Evolutionary conservation across 2,113 vertebrate genomes (phyloP).

Genomic region (Erpornis zantholeuca): DNA sequence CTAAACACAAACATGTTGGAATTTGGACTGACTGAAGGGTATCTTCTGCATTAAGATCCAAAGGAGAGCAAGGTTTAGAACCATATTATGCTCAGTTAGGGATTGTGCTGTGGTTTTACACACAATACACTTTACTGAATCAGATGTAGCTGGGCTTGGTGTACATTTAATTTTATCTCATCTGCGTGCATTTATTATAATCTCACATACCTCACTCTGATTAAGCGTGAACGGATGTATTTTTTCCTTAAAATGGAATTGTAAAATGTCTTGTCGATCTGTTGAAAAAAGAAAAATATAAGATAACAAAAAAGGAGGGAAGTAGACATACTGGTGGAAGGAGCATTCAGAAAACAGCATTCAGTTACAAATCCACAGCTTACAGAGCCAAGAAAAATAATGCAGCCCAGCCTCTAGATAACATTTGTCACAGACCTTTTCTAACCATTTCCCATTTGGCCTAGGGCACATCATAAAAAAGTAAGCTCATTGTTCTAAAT

Average conservation of each 20-base stretch:
- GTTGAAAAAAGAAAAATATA: conserved; percentile 64
- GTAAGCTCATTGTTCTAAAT: not conserved
- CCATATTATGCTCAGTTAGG: not conserved
- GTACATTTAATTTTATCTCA: not conserved
- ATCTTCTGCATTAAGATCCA: not conserved
- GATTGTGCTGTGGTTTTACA: not conserved
- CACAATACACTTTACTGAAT: not conserved
- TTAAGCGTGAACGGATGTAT: conserved; percentile 72
- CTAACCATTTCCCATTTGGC: not conserved
- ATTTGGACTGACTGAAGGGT: not conserved
- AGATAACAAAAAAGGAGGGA: not conserved
- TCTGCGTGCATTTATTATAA: not conserved
- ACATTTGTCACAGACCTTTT: not conserved
- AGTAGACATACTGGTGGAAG: not conserved
- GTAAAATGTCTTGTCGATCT: conserved; percentile 79
- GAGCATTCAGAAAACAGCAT: not conserved
- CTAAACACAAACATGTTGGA: not conserved
- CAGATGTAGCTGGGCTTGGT: not conserved
- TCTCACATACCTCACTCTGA: conserved; percentile 76
- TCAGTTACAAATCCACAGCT: not conserved
- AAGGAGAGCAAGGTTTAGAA: not conserved
- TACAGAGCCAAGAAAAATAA: not conserved
- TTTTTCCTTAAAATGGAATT: conserved; percentile 74
- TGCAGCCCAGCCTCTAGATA: not conserved
- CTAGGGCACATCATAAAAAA: not conserved